A percentile compares a stretch with the other conserved stretches of the same genome.
These are phyloP conservation scores for Xenops minutus DNA, from an alignment of 2,797 vertebrate species.

Conservation along the genomic window DNA sequence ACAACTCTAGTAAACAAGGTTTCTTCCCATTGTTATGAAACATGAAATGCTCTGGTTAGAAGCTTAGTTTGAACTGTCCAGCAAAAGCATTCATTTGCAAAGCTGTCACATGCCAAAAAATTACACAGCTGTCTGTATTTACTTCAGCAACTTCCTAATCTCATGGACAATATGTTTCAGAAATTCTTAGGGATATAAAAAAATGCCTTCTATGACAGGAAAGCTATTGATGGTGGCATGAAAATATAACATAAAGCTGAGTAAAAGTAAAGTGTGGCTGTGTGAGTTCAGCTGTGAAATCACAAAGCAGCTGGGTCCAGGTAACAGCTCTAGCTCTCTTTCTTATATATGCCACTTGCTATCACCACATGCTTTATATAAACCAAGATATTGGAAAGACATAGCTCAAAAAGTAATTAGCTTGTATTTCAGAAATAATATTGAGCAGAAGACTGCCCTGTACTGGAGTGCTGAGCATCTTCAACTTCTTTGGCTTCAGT, in stretches of 20 bases:
- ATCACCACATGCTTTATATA: neutral
- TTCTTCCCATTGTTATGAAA: neutral
- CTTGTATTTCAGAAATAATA: neutral
- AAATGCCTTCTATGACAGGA: neutral
- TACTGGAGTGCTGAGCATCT: neutral
- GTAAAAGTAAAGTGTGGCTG: neutral
- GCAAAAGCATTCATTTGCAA: neutral
- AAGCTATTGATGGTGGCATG: neutral
- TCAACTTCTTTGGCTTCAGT: neutral
- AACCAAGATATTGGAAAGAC: neutral
- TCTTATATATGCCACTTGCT: neutral
- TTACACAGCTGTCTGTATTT: neutral
- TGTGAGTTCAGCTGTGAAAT: constrained; percentile 11
- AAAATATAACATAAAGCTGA: neutral
- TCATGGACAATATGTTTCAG: neutral
- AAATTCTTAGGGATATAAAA: neutral
- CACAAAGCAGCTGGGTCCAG: neutral
- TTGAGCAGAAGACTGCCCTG: neutral
- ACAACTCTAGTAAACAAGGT: neutral
- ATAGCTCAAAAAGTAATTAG: neutral
- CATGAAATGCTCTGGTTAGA: neutral
- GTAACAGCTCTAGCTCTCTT: neutral
- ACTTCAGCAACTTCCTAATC: neutral
- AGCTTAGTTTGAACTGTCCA: neutral
- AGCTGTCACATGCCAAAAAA: neutral